phyloP scores from a whole-genome alignment of 2,113 vertebrate species.

The Elanus axillaris region DNA sequence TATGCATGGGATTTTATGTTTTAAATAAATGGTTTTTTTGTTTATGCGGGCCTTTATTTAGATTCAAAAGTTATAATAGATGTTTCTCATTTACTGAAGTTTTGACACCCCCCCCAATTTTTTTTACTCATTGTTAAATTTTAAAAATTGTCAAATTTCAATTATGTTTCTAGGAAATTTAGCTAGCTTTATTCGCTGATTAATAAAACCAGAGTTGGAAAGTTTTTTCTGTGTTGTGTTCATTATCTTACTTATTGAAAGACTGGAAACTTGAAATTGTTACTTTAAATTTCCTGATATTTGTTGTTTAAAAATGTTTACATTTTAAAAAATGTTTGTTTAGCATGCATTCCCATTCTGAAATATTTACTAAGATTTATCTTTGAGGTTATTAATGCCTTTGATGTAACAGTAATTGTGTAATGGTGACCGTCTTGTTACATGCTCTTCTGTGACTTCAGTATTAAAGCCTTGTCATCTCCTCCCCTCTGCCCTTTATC shows the following conservation, averaged over 20 bases:
- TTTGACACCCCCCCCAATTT: background rate
- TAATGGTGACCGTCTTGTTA: background rate
- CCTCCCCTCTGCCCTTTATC: background rate
- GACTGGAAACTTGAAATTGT: background rate
- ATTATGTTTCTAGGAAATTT: background rate
- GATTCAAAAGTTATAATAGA: background rate
- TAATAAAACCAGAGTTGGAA: background rate
- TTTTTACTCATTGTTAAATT: background rate
- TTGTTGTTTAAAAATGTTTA: background rate
- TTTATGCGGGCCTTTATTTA: background rate
- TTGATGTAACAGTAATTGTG: background rate
- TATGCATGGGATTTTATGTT: background rate
- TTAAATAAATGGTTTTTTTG: fast-evolving
- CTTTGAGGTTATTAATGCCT: background rate
- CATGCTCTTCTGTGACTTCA: background rate
- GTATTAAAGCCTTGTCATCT: background rate
- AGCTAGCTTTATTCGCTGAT: background rate
- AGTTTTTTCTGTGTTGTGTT: background rate
- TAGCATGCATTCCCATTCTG: background rate
- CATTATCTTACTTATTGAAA: background rate
- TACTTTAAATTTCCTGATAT: background rate
- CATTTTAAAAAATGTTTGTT: background rate
- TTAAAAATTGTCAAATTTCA: background rate
- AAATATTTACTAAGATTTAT: background rate
- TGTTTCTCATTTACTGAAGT: background rate